Conservation (phyloP, 2,113 vertebrate species). For the Pogona vitticeps region DNA sequence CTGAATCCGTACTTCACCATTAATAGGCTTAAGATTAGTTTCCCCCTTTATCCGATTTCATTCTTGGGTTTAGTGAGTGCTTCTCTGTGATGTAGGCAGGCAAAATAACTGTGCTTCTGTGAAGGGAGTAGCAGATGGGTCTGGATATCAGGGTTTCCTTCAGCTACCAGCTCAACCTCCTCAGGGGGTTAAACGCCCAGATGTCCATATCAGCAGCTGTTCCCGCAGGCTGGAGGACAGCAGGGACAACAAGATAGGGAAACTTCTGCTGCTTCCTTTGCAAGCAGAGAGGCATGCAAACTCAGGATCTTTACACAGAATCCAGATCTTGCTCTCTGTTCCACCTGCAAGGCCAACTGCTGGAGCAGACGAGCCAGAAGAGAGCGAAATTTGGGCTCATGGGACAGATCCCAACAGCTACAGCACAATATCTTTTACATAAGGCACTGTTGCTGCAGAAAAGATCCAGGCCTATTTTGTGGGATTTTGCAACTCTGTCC, state of each 20-base stretch:
- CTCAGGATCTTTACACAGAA: background rate
- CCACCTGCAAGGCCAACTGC: background rate
- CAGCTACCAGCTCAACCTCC: background rate
- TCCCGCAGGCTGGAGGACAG: background rate
- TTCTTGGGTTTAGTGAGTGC: background rate
- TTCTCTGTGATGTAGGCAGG: background rate
- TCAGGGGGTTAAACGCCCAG: background rate
- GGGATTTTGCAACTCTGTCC: background rate
- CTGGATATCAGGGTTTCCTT: background rate
- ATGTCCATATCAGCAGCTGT: background rate
- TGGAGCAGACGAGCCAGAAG: background rate
- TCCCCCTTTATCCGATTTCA: background rate
- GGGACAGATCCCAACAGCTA: background rate
- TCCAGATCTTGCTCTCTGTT: background rate
- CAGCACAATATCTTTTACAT: background rate
- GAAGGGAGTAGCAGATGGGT: background rate
- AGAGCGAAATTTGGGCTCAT: background rate
- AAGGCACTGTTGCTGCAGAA: too few species aligned
- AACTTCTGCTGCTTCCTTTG: background rate
- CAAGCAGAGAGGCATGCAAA: background rate
- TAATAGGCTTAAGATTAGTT: background rate
- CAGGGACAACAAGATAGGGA: background rate
- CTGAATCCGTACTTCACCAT: background rate
- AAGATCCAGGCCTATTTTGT: background rate
- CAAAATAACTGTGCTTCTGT: slow-evolving; percentile 2